Conservation (phyloP, 2,888 invertebrate species). For the Epinotia ramella region DNA sequence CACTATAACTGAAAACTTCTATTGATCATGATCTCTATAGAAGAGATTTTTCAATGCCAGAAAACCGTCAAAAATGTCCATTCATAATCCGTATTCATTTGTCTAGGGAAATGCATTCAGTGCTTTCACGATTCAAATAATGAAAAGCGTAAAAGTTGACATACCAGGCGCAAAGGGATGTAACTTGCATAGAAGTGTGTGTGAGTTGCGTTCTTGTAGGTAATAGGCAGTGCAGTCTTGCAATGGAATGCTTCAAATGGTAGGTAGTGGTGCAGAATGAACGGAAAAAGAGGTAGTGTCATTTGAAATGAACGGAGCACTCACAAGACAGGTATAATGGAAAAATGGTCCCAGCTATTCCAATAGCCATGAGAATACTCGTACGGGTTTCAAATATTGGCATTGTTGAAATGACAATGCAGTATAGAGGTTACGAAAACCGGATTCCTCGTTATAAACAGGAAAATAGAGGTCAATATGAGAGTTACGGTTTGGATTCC, state of each 20-base stretch:
- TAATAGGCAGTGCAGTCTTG: background rate
- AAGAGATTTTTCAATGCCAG: background rate
- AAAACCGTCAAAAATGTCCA: conserved; percentile 9
- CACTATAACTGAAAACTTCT: no score
- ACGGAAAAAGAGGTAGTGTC: background rate
- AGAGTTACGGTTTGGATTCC: background rate
- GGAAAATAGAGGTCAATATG: background rate
- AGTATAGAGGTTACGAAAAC: background rate
- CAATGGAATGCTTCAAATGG: background rate
- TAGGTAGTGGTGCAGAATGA: background rate
- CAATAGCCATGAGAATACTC: background rate
- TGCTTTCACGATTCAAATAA: conserved; percentile 7
- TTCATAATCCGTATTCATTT: background rate
- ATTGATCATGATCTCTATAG: no score
- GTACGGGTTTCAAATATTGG: background rate
- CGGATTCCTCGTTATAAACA: background rate
- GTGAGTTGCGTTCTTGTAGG: background rate
- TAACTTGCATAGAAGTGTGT: background rate
- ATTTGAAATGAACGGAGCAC: background rate
- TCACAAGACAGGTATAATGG: background rate
- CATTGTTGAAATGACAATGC: conserved; percentile 2
- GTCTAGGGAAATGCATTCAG: conserved; percentile 9
- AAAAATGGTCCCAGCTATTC: background rate
- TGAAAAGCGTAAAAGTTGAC: background rate
- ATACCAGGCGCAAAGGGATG: background rate